Base-by-base conservation (phyloP, 1,140 invertebrate genomes). In the Trachymyrmex septentrionalis region DNA sequence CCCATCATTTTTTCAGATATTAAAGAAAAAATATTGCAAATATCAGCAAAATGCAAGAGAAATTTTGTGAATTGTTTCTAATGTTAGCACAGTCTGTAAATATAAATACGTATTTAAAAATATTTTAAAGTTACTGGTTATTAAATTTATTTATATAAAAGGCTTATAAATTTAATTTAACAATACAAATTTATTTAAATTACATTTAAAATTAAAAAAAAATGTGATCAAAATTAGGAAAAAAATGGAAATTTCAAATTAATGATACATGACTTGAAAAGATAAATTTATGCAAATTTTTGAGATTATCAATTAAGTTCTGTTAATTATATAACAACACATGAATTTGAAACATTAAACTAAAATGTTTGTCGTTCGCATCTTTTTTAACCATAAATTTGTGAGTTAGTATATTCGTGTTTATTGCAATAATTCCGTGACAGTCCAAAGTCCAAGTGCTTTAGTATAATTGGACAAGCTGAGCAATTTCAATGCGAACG, bases 401-500 rank as follows among this genome's bases (percentile, higher is more conserved):
- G 30, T 19, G 16, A 9, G 30, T 48, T 78, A 78, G 3, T 61
- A 7, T 82, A 61, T 19, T 5, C 30, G 19, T 53, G 61, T 71
- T 85, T 80, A 57, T 82, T 27, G 34, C 16, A 55, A 59, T 14
- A n/a, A 82, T 50, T 55, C 16, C n/a, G 16, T 55, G 44, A 21
- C 30, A 19, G 63, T 53, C 21, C 59, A 48, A 61, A 84, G 61
- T 86, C 78, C 34, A 84, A 61, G 19, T 53, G 14, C 78, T 72
- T 30, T 24, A 19, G 12, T 34, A 44, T 48, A 57, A 34, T 63
- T 34, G 14, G 12, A 19, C 9, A 84, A 71, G 67, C 55, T 9
- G 55, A 50, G 14, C 14, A 21, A 75, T 75, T 61, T 75, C 80
- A 44, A 84, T 55, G n/a, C 69, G 6, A 73, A 19, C 21, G 24